Evolutionary conservation across 2,113 vertebrate species (phyloP).

Genomic region (Poecile atricapillus): DNA sequence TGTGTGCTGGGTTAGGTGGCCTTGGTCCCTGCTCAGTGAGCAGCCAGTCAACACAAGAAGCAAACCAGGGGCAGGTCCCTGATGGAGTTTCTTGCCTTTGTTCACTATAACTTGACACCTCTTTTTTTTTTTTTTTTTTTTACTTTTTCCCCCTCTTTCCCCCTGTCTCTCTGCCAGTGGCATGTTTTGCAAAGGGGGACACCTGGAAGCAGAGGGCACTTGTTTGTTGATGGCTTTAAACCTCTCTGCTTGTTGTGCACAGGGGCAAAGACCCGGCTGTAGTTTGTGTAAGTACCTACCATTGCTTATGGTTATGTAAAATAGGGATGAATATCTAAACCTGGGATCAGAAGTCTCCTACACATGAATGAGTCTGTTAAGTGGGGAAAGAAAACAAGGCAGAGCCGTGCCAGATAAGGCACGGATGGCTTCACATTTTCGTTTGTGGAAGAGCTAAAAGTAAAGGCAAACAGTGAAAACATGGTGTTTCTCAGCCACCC

Average conservation of each 20-base stretch:
- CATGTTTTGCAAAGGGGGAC: neutral
- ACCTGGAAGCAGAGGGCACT: neutral
- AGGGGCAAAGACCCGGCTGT: neutral
- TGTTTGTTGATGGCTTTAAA: constrained; percentile 29
- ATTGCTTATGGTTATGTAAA: constrained; percentile 66
- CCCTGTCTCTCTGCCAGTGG: neutral
- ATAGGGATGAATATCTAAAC: constrained; percentile 60
- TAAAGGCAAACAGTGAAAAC: constrained; percentile 42
- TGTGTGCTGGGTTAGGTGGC: neutral
- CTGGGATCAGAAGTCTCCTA: constrained; percentile 70
- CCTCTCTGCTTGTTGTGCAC: neutral
- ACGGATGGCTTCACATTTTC: constrained; percentile 62
- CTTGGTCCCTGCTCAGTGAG: neutral
- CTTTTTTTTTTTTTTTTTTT: rapidly evolving
- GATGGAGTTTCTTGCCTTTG: neutral
- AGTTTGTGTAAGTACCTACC: constrained; percentile 60
- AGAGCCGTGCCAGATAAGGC: constrained; percentile 44
- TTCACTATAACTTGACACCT: neutral
- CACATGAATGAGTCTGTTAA: constrained; percentile 65
- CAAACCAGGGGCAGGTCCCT: neutral
- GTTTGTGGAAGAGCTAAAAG: constrained; percentile 66
- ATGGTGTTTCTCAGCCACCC: constrained; percentile 21
- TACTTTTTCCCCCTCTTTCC: rapidly evolving
- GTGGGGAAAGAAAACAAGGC: constrained; percentile 26
- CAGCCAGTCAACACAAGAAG: rapidly evolving